Conservation (phyloP, 2,113 vertebrate genomes). For the Indicator maculatus region DNA sequence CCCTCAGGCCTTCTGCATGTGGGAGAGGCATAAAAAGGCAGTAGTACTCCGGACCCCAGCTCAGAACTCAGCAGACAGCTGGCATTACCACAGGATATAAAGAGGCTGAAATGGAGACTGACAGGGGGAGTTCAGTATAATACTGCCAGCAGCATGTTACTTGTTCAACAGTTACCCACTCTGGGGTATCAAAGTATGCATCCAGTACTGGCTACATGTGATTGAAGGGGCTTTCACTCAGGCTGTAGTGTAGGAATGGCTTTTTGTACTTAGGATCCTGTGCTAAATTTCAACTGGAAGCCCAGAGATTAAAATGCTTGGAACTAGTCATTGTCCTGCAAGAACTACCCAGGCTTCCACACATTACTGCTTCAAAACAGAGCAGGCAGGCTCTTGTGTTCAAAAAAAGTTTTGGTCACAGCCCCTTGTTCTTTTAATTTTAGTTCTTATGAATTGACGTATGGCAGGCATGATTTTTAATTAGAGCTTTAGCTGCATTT, state of each 20-base stretch:
- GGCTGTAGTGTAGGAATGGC: neutral
- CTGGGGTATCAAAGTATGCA: neutral
- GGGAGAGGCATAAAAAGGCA: conserved; percentile 31
- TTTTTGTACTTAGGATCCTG: neutral
- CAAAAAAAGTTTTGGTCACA: conserved; percentile 55
- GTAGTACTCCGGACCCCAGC: neutral
- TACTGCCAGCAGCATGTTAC: neutral
- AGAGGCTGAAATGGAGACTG: neutral
- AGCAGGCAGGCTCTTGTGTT: conserved; percentile 19
- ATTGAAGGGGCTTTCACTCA: neutral
- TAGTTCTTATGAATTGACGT: conserved; percentile 65
- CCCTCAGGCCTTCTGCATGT: conserved; percentile 20
- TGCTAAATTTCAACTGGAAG: neutral
- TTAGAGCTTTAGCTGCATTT: conserved; percentile 56
- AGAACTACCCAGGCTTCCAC: conserved; percentile 1
- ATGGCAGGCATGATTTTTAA: conserved; percentile 69
- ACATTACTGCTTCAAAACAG: conserved; percentile 10
- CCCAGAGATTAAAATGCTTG: neutral
- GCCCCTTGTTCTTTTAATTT: conserved; percentile 66
- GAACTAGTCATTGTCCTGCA: neutral
- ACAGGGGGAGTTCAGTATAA: neutral
- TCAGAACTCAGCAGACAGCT: neutral
- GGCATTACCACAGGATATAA: neutral
- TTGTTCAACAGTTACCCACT: neutral
- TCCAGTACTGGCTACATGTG: neutral